phyloP scores from a whole-genome alignment of 2,888 invertebrate genomes.

The Syrphus vitripennis region DNA sequence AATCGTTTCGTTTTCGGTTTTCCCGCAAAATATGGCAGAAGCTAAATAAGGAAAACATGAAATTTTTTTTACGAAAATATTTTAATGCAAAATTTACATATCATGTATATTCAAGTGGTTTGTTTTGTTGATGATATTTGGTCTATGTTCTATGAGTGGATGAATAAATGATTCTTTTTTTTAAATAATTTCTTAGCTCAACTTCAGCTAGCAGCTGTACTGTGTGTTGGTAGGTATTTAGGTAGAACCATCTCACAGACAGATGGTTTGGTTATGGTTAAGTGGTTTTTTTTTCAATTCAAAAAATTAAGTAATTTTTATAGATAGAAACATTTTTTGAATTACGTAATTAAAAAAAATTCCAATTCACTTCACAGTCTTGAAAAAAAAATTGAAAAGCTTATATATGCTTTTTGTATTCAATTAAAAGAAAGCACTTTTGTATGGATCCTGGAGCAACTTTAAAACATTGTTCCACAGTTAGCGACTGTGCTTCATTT shows the following conservation, averaged over 20 bases:
- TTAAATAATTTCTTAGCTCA: too few relatives aligned
- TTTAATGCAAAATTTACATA: slow-evolving; percentile 49
- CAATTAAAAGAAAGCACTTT: too few relatives aligned
- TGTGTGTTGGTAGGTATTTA: too few relatives aligned
- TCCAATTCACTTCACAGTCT: slow-evolving; percentile 1
- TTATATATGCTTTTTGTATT: too few relatives aligned
- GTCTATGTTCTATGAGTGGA: slow-evolving; percentile 49
- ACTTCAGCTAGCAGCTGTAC: background rate
- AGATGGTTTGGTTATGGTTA: slow-evolving; percentile 28
- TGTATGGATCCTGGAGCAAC: too few relatives aligned
- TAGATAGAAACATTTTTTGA: background rate
- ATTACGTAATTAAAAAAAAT: background rate
- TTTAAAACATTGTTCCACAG: too few relatives aligned
- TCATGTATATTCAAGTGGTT: slow-evolving; percentile 48
- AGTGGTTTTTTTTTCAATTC: slow-evolving; percentile 37
- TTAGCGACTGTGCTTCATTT: too few relatives aligned
- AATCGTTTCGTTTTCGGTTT: too few relatives aligned
- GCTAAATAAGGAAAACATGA: slow-evolving; percentile 5
- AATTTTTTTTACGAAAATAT: background rate
- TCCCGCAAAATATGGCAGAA: slow-evolving; percentile 27
- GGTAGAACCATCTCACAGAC: slow-evolving; percentile 4
- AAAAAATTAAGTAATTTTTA: slow-evolving; percentile 25
- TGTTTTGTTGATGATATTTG: slow-evolving; percentile 36
- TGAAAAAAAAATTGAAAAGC: background rate
- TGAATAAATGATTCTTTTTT: slow-evolving; percentile 54